These are phyloP conservation scores for Lichenostomus cassidix DNA, from an alignment of 2,113 vertebrate genomes.

Conservation along the genomic window DNA sequence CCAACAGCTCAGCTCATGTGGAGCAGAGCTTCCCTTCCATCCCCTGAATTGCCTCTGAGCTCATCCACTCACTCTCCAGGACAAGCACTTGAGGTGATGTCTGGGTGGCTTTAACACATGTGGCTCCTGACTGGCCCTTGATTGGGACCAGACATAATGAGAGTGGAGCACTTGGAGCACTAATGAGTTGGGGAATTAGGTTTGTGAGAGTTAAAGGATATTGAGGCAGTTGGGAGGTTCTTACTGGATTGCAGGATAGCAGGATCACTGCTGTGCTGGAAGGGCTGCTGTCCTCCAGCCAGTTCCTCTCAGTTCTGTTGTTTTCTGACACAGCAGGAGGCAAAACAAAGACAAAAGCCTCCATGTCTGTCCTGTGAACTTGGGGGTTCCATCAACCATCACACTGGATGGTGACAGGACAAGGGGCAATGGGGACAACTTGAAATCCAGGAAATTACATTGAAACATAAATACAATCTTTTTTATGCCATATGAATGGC, in stretches of 20 bases:
- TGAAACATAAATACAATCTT: not conserved
- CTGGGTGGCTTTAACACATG: too few relatives aligned
- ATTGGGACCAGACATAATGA: not conserved
- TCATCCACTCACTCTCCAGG: not conserved
- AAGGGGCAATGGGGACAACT: rapidly evolving
- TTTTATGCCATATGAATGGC: not conserved
- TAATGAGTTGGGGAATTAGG: not conserved
- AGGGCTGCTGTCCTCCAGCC: not conserved
- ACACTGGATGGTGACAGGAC: too few relatives aligned
- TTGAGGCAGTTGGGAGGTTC: not conserved
- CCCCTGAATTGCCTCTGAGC: not conserved
- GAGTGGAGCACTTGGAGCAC: not conserved
- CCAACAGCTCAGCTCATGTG: not conserved
- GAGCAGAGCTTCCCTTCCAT: not conserved
- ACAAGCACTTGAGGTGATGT: not conserved
- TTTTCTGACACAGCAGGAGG: not conserved
- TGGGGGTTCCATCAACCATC: not conserved
- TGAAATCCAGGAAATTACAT: not conserved
- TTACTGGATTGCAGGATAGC: not conserved
- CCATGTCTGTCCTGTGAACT: not conserved
- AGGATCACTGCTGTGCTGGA: not conserved
- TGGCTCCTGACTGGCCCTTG: not conserved
- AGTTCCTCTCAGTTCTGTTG: not conserved
- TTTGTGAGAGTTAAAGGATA: not conserved
- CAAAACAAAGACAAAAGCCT: not conserved